phyloP scores from a whole-genome alignment of 1,140 invertebrate species.

The Bombus huntii region DNA sequence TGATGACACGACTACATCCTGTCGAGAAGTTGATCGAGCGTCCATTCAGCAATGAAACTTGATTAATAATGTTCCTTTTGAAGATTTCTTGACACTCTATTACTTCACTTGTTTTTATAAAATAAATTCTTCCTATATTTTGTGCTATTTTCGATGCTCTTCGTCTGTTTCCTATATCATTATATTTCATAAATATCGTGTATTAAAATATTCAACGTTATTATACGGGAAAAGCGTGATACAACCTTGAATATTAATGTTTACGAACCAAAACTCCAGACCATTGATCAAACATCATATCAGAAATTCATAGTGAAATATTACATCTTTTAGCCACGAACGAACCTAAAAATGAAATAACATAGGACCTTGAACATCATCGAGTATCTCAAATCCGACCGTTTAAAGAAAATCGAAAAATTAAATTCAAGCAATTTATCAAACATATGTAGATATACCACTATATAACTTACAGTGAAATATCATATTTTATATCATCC shows the following conservation, averaged over 20 bases:
- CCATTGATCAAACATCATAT: too few relatives aligned
- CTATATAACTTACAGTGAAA: too few relatives aligned
- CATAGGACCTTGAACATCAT: background rate
- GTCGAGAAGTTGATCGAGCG: background rate
- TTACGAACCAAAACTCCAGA: too few relatives aligned
- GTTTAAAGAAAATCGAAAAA: too few relatives aligned
- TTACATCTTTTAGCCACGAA: too few relatives aligned
- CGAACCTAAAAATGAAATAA: background rate
- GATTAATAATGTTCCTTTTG: background rate
- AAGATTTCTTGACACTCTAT: background rate
- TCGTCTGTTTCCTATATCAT: background rate
- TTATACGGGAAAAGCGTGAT: too few relatives aligned
- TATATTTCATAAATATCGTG: background rate
- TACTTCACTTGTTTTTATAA: background rate
- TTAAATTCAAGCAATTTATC: too few relatives aligned
- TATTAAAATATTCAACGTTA: background rate
- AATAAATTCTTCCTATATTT: background rate
- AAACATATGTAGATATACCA: too few relatives aligned
- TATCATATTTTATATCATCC: too few relatives aligned
- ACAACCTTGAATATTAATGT: too few relatives aligned
- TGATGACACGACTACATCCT: constrained; percentile 15
- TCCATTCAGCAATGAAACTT: background rate
- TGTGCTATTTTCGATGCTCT: background rate
- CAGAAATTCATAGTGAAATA: too few relatives aligned
- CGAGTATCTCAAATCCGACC: too few relatives aligned